phyloP scores from a whole-genome alignment of 2,797 vertebrate genomes.

The Galaxias olidus region DNA sequence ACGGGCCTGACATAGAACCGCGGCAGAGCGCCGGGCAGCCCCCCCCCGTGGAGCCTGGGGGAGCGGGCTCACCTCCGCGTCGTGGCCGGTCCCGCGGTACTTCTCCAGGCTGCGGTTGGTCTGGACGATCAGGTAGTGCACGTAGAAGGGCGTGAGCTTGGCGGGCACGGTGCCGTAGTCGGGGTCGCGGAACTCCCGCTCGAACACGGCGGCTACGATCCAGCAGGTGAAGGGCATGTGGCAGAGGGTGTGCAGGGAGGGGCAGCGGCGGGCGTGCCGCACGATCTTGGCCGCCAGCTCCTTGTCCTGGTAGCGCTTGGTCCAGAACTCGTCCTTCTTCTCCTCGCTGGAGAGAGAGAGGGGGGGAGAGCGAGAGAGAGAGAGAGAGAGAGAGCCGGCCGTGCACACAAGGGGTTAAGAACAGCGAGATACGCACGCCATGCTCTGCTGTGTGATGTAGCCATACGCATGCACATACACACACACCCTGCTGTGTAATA shows the following conservation, averaged over 20 bases:
- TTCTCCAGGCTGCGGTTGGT: conserved; percentile 65
- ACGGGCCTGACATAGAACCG: too few relatives aligned
- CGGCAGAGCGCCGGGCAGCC: background rate
- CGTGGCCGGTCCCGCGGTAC: conserved; percentile 39
- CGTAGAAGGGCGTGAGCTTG: conserved; percentile 62
- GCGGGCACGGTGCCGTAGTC: conserved; percentile 37
- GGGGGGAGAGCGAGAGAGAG: background rate
- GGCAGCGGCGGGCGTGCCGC: conserved; percentile 47
- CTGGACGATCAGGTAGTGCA: conserved; percentile 63
- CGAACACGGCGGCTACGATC: conserved; percentile 56
- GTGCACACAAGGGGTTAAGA: too few relatives aligned
- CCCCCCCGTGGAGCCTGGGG: background rate
- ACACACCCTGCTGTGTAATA: background rate
- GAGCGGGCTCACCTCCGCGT: conserved; percentile 41
- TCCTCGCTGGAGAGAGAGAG: conserved; percentile 35
- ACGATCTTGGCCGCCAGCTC: conserved; percentile 35
- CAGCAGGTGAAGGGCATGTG: conserved; percentile 66
- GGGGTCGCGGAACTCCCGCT: conserved; percentile 23
- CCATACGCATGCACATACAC: too few relatives aligned
- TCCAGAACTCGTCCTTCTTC: conserved; percentile 68
- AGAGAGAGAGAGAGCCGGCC: too few relatives aligned
- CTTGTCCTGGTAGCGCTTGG: conserved; percentile 45
- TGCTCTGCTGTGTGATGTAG: too few relatives aligned
- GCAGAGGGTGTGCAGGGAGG: conserved; percentile 51
- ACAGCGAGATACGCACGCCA: too few relatives aligned